Percentiles rank a stretch among this genome's conserved stretches.
These are phyloP conservation scores for Ectropis crepuscularia DNA, from an alignment of 2,888 invertebrate species.

Conservation along the genomic window DNA sequence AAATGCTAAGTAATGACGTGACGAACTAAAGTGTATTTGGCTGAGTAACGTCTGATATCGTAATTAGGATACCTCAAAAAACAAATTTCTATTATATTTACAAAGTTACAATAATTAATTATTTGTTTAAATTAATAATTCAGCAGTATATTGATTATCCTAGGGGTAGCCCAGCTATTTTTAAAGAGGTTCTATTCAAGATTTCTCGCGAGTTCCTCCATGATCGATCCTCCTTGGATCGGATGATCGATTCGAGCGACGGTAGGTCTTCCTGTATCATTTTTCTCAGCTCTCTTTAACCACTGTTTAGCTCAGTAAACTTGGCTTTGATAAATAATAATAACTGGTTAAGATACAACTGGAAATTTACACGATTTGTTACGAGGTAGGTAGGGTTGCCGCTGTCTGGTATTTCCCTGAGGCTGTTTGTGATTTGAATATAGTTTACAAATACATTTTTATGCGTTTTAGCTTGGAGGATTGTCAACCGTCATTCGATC, in stretches of 20 bases:
- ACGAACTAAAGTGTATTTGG: no score
- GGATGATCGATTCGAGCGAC: conserved; percentile 43
- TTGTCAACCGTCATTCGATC: no score
- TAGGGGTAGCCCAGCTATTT: conserved; percentile 7
- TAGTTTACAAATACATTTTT: no score
- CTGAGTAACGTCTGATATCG: no score
- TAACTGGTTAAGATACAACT: conserved; percentile 54
- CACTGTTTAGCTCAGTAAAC: conserved; percentile 59
- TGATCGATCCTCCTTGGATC: conserved; percentile 29
- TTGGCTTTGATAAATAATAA: conserved; percentile 69
- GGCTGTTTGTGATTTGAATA: no score
- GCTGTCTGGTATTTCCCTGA: conserved; percentile 3
- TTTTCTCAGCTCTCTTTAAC: conserved; percentile 63
- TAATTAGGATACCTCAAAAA: no score
- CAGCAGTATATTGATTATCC: not conserved
- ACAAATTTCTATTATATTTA: no score
- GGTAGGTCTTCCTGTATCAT: conserved; percentile 53
- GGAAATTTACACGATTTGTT: conserved; percentile 57
- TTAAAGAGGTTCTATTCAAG: conserved; percentile 12
- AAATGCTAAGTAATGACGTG: no score
- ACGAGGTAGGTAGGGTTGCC: conserved; percentile 35
- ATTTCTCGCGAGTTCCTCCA: conserved; percentile 9
- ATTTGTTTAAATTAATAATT: no score
- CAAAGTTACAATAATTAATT: no score
- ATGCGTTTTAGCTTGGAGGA: no score